Percentiles rank a stretch among this genome's conserved stretches.
phyloP scores from a whole-genome alignment of 2,113 vertebrate genomes.

The Climacteris rufus region DNA sequence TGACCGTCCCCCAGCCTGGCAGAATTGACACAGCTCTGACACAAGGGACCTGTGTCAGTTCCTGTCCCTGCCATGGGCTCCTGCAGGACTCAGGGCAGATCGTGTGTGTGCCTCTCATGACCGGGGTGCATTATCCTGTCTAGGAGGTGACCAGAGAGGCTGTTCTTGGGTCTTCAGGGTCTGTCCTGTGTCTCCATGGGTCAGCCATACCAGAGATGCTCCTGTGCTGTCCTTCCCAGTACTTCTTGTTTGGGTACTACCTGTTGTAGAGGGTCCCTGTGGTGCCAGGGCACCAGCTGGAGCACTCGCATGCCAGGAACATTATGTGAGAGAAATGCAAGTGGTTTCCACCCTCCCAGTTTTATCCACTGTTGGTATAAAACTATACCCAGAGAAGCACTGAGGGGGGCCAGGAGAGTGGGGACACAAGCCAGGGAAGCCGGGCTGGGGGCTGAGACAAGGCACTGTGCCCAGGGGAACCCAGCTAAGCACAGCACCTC shows the following conservation, averaged over 20 bases:
- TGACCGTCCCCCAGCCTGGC: rapidly evolving
- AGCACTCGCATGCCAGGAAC: neutral
- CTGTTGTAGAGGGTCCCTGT: neutral
- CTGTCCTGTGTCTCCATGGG: neutral
- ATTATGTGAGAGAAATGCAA: neutral
- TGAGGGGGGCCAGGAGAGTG: rapidly evolving
- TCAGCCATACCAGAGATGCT: neutral
- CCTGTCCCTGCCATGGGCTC: neutral
- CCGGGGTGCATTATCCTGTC: rapidly evolving
- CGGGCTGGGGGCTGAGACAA: rapidly evolving
- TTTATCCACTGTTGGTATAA: too few species aligned
- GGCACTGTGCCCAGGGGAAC: neutral
- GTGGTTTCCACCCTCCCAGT: neutral
- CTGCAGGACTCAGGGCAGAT: neutral
- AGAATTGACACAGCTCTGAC: neutral
- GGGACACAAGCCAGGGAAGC: neutral
- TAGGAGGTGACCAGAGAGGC: neutral
- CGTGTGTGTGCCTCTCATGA: neutral
- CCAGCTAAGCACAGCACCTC: neutral
- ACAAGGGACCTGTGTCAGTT: neutral
- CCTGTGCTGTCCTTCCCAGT: rapidly evolving
- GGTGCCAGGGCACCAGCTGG: neutral
- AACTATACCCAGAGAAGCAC: neutral
- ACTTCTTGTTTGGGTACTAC: neutral
- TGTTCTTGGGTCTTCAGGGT: neutral